Base-by-base conservation (phyloP, 2,113 vertebrate species). In the Corythaixoides concolor region DNA sequence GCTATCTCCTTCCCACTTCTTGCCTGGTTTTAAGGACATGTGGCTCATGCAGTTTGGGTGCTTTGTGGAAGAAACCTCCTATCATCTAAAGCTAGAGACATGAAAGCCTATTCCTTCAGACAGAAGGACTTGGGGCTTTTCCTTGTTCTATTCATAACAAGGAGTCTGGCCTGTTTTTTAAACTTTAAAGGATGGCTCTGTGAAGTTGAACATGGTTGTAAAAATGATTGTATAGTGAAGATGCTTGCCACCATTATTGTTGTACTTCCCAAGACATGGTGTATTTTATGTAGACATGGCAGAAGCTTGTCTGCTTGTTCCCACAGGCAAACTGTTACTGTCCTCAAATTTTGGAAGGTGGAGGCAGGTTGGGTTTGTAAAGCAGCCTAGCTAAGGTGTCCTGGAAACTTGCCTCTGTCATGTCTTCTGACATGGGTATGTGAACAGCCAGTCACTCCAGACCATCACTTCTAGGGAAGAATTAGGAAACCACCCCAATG, bases 91-190 rank as follows among this genome's bases (percentile, higher is more conserved):
- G n/a, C 55, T 91, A 74, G 50, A 76, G n/a, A 74, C 35, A 50
- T 83, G 43, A 83, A 90, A 94, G 64, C 60, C 60, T 80, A 11
- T 80, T 93, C 41, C 15, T 95, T 95, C 82, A 94, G 79, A 81
- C 68, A 88, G 63, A 76, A 95, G 10, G 78, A 80, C 85, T 93
- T 80, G 37, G 11, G 88, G 90, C 90, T 94, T 95, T 96, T 90
- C 55, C 90, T 93, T 86, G 19, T 83, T 90, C 43, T 88, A 14
- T 90, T 90, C 50, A 74, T 92, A 77, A 70, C 23, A 56, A 84
- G 85, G 27, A 93, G 83, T 67, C 64, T 92, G 72, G 47, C 79
- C 59, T 81, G 45, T 32, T 92, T 95, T 87, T 75, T 59, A 52
- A 53, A 26, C 49, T 92, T 49, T 81, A 22, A 88, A 90, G 58